These are phyloP conservation scores for Mactromeris polynyma DNA, from an alignment of 2,888 invertebrate genomes.

Conservation along the genomic window DNA sequence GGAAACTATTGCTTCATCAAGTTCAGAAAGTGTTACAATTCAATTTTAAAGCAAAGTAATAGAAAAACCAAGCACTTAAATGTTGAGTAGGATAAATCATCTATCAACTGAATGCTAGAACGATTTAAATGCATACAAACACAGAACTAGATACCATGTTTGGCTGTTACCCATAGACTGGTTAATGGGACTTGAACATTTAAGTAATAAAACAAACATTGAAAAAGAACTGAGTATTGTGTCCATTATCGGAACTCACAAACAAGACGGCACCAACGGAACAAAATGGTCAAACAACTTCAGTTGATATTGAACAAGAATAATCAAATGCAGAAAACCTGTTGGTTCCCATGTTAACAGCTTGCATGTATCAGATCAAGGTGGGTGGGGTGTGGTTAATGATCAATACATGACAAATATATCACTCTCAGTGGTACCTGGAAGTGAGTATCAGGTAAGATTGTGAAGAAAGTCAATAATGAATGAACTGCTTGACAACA, in stretches of 20 bases:
- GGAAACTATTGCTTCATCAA: background rate
- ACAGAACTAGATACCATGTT: background rate
- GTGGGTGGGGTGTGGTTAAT: background rate
- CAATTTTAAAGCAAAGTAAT: background rate
- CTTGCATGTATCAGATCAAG: background rate
- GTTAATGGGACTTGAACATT: background rate
- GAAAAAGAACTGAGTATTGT: background rate
- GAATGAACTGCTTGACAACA: background rate
- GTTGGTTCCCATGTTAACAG: background rate
- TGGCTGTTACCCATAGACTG: background rate
- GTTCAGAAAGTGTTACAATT: background rate
- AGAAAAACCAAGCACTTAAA: background rate
- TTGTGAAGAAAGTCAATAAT: background rate
- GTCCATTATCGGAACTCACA: background rate
- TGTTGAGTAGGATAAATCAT: background rate
- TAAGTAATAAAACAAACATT: conserved; percentile 6
- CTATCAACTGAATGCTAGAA: background rate
- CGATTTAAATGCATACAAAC: background rate
- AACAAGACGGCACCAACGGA: background rate
- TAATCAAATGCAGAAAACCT: background rate
- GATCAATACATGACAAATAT: background rate
- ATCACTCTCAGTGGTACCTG: background rate
- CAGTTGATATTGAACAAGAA: background rate
- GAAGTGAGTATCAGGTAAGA: background rate
- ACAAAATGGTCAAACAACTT: background rate